These are phyloP conservation scores for Sceloporus undulatus DNA, from an alignment of 2,113 vertebrate genomes.

Conservation along the genomic window DNA sequence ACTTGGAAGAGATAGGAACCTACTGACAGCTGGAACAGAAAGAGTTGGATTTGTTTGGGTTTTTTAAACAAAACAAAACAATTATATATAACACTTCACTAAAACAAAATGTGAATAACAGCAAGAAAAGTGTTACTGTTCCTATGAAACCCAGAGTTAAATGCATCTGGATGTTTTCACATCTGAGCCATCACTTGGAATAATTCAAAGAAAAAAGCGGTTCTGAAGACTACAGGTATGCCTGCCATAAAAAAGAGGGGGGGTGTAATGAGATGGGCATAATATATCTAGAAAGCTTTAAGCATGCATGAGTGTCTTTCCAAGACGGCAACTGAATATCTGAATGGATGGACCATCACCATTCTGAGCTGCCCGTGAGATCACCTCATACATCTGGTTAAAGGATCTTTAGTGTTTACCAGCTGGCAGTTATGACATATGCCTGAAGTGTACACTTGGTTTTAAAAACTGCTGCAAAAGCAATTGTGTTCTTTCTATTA, in stretches of 20 bases:
- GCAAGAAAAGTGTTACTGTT: background rate
- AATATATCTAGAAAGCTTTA: background rate
- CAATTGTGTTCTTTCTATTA: background rate
- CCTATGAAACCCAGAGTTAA: background rate
- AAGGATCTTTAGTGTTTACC: background rate
- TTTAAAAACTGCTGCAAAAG: background rate
- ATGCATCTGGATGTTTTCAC: background rate
- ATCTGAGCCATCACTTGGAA: background rate
- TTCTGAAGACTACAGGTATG: background rate
- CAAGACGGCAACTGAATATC: too few species aligned
- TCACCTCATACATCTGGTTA: background rate
- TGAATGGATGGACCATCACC: background rate
- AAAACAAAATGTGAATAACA: background rate
- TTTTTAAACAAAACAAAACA: rapidly evolving
- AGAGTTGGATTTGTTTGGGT: background rate
- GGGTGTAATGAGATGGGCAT: background rate
- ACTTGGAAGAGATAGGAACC: conserved; percentile 82
- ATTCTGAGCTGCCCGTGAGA: background rate
- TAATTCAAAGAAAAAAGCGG: conserved; percentile 17
- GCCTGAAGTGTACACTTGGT: background rate
- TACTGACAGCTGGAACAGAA: conserved; percentile 75
- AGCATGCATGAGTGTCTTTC: background rate
- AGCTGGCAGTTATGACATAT: background rate
- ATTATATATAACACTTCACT: background rate
- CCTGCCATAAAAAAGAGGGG: background rate